phyloP scores from a whole-genome alignment of 2,888 invertebrate genomes.

The Morpho helenor region DNA sequence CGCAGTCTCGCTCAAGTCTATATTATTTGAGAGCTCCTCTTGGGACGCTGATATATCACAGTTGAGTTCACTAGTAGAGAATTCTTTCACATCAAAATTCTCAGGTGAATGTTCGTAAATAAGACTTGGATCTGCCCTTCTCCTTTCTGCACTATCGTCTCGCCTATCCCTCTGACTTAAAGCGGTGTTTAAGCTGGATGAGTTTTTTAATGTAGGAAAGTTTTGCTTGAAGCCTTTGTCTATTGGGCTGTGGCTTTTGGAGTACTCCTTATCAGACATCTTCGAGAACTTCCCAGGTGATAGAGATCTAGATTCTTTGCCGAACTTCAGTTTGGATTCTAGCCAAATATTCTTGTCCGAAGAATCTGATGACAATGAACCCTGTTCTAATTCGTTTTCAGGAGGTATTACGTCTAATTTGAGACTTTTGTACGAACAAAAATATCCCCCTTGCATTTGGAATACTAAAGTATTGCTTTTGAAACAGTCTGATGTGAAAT shows the following conservation, averaged over 20 bases:
- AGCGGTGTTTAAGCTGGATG: constrained; percentile 56
- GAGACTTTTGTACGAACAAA: constrained; percentile 81
- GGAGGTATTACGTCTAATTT: constrained; percentile 71
- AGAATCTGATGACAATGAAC: constrained; percentile 64
- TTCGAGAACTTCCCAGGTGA: constrained; percentile 58
- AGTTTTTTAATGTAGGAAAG: constrained; percentile 51
- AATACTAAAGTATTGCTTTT: constrained; percentile 89
- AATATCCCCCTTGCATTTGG: constrained; percentile 92
- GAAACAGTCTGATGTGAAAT: constrained; percentile 83
- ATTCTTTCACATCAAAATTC: constrained; percentile 57
- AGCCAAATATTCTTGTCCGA: constrained; percentile 57
- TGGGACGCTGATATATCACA: constrained; percentile 51
- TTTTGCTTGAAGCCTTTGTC: constrained; percentile 63
- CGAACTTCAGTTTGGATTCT: constrained; percentile 49
- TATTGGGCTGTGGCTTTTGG: constrained; percentile 71
- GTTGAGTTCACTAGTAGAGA: constrained; percentile 44
- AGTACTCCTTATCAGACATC: constrained; percentile 59
- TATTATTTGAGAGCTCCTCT: constrained; percentile 55
- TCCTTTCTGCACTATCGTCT: constrained; percentile 40
- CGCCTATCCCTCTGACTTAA: constrained; percentile 41
- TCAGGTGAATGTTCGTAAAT: constrained; percentile 72
- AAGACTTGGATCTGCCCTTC: constrained; percentile 45
- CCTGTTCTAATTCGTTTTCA: constrained; percentile 63
- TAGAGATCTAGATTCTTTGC: constrained; percentile 60
- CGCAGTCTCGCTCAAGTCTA: constrained; percentile 72